A percentile compares a stretch with the other conserved stretches of the same genome.
phyloP scores from a whole-genome alignment of 2,113 vertebrate genomes.

The Casuarius casuarius region DNA sequence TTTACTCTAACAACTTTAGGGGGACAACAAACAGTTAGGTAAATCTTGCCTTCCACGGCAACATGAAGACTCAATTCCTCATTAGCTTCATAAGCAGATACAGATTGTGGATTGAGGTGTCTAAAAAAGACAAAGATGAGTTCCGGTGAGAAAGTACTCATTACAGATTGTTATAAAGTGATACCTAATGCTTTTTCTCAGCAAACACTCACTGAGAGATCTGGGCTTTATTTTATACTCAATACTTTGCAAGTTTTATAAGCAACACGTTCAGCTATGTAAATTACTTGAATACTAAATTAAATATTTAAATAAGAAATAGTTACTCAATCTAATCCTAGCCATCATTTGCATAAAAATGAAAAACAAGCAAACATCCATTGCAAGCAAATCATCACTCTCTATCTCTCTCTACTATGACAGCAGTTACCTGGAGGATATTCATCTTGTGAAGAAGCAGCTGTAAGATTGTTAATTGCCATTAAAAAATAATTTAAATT shows the following conservation, averaged over 20 bases:
- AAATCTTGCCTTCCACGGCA: constrained; percentile 88
- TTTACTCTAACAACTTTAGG: constrained; percentile 72
- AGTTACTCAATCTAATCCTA: not conserved
- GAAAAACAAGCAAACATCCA: not conserved
- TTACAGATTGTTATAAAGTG: not conserved
- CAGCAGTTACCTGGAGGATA: not conserved
- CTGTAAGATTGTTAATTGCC: not conserved
- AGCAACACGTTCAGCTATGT: not conserved
- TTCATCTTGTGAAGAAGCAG: not conserved
- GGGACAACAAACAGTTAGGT: constrained; percentile 82
- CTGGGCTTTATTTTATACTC: not conserved
- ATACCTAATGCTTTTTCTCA: not conserved
- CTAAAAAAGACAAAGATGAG: constrained; percentile 55
- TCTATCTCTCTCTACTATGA: not conserved
- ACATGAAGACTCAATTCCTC: constrained; percentile 90
- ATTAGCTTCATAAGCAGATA: constrained; percentile 85
- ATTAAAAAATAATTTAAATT: fast-evolving
- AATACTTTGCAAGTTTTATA: not conserved
- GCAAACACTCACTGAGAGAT: not conserved
- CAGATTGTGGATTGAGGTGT: constrained; percentile 83
- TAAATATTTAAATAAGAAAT: not conserved
- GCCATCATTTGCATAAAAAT: not conserved
- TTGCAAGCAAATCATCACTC: not conserved
- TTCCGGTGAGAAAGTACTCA: not conserved
- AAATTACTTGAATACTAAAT: not conserved